These are phyloP conservation scores for Cherax quadricarinatus DNA, from an alignment of 1,140 invertebrate species.

Conservation along the genomic window DNA sequence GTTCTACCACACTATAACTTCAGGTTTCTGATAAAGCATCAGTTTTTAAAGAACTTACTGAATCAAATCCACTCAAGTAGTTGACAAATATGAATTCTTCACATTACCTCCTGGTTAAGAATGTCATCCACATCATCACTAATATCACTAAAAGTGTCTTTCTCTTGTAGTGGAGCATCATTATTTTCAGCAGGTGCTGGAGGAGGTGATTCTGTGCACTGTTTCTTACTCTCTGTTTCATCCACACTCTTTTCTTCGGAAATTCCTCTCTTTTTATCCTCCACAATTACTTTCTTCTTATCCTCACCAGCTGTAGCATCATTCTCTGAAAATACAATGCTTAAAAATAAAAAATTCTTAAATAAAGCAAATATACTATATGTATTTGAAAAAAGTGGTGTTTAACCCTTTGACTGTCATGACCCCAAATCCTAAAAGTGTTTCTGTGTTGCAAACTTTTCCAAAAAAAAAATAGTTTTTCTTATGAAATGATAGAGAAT, in stretches of 20 bases:
- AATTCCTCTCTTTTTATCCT: conserved; percentile 32
- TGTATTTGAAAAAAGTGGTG: too few species aligned
- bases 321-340: not conserved
- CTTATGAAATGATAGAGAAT: too few species aligned
- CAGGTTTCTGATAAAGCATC: too few species aligned
- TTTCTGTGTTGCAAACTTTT: too few species aligned
- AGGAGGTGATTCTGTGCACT: conserved; percentile 1
- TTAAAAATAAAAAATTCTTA: not conserved
- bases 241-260: conserved; percentile 32
- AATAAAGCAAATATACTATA: not conserved
- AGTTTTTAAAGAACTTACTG: too few species aligned
- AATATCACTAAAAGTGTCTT: conserved; percentile 68
- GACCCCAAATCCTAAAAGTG: too few species aligned
- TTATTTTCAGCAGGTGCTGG: not conserved
- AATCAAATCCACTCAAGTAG: too few species aligned
- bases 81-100: not conserved
- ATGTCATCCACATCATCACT: conserved; percentile 71
- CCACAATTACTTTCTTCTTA: conserved; percentile 1
- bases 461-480: too few species aligned
- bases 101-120: conserved; percentile 68
- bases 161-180: conserved; percentile 49
- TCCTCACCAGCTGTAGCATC: conserved; percentile 22
- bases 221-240: conserved; percentile 26
- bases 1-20: too few species aligned
- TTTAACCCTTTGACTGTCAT: too few species aligned